phyloP scores from a whole-genome alignment of 2,888 invertebrate species.

The Arrhopalites spinosus region DNA sequence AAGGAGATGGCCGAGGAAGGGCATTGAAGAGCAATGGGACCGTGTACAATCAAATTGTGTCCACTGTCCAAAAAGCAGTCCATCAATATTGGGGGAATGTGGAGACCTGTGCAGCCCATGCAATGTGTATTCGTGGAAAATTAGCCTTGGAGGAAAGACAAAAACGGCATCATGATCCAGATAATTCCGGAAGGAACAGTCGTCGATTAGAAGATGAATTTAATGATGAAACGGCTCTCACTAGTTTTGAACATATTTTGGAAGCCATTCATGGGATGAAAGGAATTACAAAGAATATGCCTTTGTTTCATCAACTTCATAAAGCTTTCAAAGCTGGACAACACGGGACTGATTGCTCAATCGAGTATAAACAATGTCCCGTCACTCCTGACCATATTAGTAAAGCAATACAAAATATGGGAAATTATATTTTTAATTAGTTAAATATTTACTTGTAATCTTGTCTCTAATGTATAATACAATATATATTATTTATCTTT shows the following conservation, averaged over 20 bases:
- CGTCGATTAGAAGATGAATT: not conserved
- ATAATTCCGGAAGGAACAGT: not conserved
- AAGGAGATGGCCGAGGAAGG: conserved; percentile 7
- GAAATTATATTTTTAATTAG: conserved; percentile 33
- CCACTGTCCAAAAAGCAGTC: conserved; percentile 16
- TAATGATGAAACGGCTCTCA: not conserved
- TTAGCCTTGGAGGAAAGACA: conserved; percentile 12
- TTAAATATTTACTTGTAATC: too few species aligned
- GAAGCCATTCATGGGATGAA: conserved; percentile 34
- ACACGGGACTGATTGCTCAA: conserved; percentile 26
- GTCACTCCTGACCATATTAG: conserved; percentile 15
- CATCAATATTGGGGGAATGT: conserved; percentile 25
- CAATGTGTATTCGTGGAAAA: conserved; percentile 35
- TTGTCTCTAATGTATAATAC: too few species aligned
- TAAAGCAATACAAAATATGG: conserved; percentile 22
- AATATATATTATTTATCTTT: too few species aligned
- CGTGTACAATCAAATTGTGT: not conserved
- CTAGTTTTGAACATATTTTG: conserved; percentile 35
- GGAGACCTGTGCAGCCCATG: conserved; percentile 30
- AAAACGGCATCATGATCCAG: not conserved
- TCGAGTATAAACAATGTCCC: conserved; percentile 27
- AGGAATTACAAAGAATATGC: conserved; percentile 24
- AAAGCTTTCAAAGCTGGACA: conserved; percentile 36
- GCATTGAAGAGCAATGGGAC: conserved; percentile 19
- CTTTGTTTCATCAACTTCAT: conserved; percentile 21